Evolutionary conservation across 2,797 vertebrate species (phyloP).

Genomic region (Crypturellus tataupa): DNA sequence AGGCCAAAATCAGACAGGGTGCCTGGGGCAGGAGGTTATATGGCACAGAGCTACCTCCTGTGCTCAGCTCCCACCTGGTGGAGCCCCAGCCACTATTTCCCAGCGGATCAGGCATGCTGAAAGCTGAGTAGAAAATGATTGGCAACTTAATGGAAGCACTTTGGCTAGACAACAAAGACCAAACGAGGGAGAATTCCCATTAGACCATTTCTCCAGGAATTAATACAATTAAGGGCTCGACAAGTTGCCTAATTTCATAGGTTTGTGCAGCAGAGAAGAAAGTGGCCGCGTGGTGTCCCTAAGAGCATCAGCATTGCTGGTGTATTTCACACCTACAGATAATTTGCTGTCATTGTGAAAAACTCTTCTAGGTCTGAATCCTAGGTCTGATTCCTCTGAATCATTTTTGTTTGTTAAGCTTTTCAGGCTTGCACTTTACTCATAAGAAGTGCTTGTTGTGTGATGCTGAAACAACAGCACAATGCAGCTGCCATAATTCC

Average conservation of each 20-base stretch:
- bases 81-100: slow-evolving; percentile 43
- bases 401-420: slow-evolving; percentile 23
- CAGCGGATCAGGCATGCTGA: slow-evolving; percentile 26
- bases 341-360: slow-evolving; percentile 52
- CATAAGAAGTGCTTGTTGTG: not conserved
- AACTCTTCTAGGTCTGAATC: slow-evolving; percentile 28
- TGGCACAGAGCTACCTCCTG: not conserved
- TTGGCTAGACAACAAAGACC: slow-evolving; percentile 43
- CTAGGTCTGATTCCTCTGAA: slow-evolving; percentile 36
- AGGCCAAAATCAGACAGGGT: not conserved
- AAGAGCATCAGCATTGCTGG: slow-evolving; percentile 38
- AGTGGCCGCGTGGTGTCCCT: slow-evolving; percentile 1
- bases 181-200: slow-evolving; percentile 67
- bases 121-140: slow-evolving; percentile 54
- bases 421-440: slow-evolving; percentile 10
- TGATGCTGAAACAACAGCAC: not conserved
- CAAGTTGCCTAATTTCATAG: slow-evolving; percentile 73
- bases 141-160: slow-evolving; percentile 64
- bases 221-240: slow-evolving; percentile 70
- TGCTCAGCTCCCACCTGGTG: slow-evolving; percentile 49
- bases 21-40: not conserved
- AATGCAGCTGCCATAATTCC: not conserved
- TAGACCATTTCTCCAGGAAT: slow-evolving; percentile 60
- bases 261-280: slow-evolving; percentile 62
- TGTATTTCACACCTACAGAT: slow-evolving; percentile 20